These are phyloP conservation scores for Athripsodes cinereus DNA, from an alignment of 2,888 invertebrate genomes.

Conservation along the genomic window DNA sequence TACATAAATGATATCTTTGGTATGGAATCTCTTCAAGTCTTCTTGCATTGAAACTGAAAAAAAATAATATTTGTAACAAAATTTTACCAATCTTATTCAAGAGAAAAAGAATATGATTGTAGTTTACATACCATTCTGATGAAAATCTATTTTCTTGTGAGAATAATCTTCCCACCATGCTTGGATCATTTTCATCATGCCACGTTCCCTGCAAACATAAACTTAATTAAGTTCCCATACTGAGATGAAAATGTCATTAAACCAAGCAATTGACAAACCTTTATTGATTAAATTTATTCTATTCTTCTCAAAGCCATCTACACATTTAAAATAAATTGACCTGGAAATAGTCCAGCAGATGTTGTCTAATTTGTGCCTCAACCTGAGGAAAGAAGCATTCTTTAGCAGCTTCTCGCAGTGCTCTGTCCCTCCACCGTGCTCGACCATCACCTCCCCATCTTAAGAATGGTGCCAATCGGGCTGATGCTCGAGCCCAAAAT, in stretches of 20 bases:
- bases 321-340: slow-evolving; percentile 34
- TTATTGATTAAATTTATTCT: not conserved
- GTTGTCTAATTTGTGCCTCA: slow-evolving; percentile 42
- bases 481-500: slow-evolving; percentile 61
- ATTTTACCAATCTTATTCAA: not conserved
- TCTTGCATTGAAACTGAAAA: slow-evolving; percentile 66
- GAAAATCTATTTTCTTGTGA: slow-evolving; percentile 53
- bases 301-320: too few relatives aligned
- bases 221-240: not conserved
- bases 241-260: not conserved
- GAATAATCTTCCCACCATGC: slow-evolving; percentile 52
- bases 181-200: slow-evolving; percentile 50
- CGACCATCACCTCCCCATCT: slow-evolving; percentile 59
- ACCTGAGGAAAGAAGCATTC: slow-evolving; percentile 55
- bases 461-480: slow-evolving; percentile 60
- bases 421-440: slow-evolving; percentile 59
- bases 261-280: not conserved
- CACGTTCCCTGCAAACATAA: slow-evolving; percentile 49
- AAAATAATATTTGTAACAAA: not conserved
- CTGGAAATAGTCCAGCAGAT: slow-evolving; percentile 56
- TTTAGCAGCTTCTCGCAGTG: slow-evolving; percentile 55
- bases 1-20: slow-evolving; percentile 60
- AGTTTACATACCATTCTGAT: slow-evolving; percentile 39
- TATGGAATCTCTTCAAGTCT: slow-evolving; percentile 79
- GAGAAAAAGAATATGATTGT: not conserved